A percentile compares a stretch with the other conserved stretches of the same genome.
Conservation (phyloP, 2,113 vertebrate genomes). For the Chitala chitala region DNA sequence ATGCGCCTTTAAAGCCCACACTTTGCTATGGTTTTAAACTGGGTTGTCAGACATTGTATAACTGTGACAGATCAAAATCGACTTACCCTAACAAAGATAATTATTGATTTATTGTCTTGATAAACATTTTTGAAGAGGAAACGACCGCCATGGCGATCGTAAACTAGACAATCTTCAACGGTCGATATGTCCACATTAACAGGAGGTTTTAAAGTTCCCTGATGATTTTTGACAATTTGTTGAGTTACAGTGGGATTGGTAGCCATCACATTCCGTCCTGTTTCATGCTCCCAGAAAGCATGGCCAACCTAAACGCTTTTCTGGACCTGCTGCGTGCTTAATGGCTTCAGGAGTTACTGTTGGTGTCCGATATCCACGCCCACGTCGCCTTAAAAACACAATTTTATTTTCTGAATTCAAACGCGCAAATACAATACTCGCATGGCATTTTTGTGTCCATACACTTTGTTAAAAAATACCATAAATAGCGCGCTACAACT, state of each 20-base stretch:
- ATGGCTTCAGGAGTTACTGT: conserved; percentile 11
- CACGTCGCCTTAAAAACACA: neutral
- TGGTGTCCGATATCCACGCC: conserved; percentile 1
- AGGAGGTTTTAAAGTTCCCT: neutral
- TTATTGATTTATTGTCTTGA: conserved; percentile 65
- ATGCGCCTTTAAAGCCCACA: neutral
- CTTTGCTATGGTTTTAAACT: neutral
- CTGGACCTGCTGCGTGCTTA: conserved; percentile 34
- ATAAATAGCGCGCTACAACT: no score
- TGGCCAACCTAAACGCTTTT: conserved; percentile 43
- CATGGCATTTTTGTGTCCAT: no score
- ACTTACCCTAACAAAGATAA: conserved; percentile 86
- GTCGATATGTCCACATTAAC: conserved; percentile 46
- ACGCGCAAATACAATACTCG: no score
- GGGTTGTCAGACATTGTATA: neutral
- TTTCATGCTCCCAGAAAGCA: conserved; percentile 26
- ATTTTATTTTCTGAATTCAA: neutral
- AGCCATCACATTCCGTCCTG: conserved; percentile 40
- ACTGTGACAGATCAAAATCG: neutral
- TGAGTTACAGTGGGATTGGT: conserved; percentile 55
- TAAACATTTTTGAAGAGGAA: conserved; percentile 67
- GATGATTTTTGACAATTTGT: conserved; percentile 54
- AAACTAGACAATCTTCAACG: conserved; percentile 58
- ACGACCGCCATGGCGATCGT: conserved; percentile 59
- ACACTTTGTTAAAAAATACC: no score